Evolutionary conservation across 1,140 invertebrate genomes (phyloP), one percentile per base, ranked within the genome.

Genomic region (Eubasilissa regina): DNA sequence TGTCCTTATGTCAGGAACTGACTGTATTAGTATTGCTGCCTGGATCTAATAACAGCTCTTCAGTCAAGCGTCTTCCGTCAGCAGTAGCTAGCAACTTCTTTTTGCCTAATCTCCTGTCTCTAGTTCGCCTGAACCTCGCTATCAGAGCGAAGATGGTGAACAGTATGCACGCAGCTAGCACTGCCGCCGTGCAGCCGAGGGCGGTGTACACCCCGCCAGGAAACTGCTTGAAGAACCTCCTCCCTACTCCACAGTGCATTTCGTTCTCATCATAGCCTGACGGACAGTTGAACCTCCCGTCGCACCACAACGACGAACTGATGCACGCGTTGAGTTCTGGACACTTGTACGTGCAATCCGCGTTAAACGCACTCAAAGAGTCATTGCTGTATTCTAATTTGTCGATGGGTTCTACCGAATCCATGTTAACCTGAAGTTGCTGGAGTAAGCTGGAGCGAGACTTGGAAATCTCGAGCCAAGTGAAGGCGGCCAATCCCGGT

Each of bases 311-410:
- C 58, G 92, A 92, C 6, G 94, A 89, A 81, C 94, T 94, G 78
- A 97, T 97, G 85, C 96, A 97, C 19, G 96, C 96, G 84, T 96
- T 94, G 77, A 97, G 88, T 86, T 97, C 96, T 9, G 96, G 96
- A 87, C 96, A 97, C 85, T 94, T 94, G 84, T 93, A 92, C 81
- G 90, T 88, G 84, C 93, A 94, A 82, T 94, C 93, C 48, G 87
- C 86, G 77, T 86, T 91, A 86, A 83, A 88, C 70, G 80, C 85
- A 78, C 84, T 84, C 13, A 87, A 83, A 0, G 91, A 92, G 45
- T 92, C 92, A 83, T 92, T 93, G 45, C 85, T 86, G 64, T 74
- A 80, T 3, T 83, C 78, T 4, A 51, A 13, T 25, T 78, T 83
- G 45, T 82, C 80, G 12, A 81, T 58, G 12, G 80, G 77, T 83